These are phyloP conservation scores for Sesamia nonagrioides DNA, from an alignment of 1,140 invertebrate genomes.

Conservation along the genomic window DNA sequence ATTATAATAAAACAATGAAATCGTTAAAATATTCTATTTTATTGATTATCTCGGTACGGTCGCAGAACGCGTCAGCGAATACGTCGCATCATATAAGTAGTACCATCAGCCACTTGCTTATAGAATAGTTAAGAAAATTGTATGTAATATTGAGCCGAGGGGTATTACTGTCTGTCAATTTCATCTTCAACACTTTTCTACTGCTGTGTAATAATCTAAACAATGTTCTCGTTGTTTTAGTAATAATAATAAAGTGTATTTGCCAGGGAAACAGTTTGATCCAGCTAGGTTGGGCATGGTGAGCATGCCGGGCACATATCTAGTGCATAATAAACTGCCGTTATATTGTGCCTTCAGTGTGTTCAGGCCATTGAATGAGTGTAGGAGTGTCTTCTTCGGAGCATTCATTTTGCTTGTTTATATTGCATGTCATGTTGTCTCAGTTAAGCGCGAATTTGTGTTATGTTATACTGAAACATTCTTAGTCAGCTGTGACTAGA, in stretches of 20 bases:
- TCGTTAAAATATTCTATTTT: neutral
- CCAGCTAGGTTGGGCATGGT: conserved; percentile 27
- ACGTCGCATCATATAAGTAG: neutral
- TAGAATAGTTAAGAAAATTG: conserved; percentile 30
- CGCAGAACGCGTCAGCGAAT: neutral
- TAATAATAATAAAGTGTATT: conserved; percentile 44
- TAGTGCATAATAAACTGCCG: conserved; percentile 48
- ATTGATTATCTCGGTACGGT: neutral
- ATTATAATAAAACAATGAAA: too few relatives aligned
- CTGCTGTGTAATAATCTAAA: conserved; percentile 10
- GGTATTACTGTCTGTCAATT: conserved; percentile 43
- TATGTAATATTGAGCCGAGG: conserved; percentile 36
- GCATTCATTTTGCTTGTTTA: conserved; percentile 41
- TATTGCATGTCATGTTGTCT: neutral
- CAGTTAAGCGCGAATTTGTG: conserved; percentile 21
- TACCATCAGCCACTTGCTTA: conserved; percentile 4
- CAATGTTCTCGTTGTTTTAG: conserved; percentile 34
- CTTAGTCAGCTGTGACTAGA: conserved; percentile 22
- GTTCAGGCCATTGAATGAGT: conserved; percentile 55
- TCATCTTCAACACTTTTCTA: conserved; percentile 46
- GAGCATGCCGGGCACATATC: conserved; percentile 15
- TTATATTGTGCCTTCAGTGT: conserved; percentile 67
- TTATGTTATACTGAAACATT: conserved; percentile 37
- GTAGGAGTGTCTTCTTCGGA: conserved; percentile 46
- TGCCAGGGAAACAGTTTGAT: conserved; percentile 19